These are phyloP conservation scores for Pocillopora damicornis DNA, from an alignment of 64 coral and sea anemone species.

Conservation along the genomic window DNA sequence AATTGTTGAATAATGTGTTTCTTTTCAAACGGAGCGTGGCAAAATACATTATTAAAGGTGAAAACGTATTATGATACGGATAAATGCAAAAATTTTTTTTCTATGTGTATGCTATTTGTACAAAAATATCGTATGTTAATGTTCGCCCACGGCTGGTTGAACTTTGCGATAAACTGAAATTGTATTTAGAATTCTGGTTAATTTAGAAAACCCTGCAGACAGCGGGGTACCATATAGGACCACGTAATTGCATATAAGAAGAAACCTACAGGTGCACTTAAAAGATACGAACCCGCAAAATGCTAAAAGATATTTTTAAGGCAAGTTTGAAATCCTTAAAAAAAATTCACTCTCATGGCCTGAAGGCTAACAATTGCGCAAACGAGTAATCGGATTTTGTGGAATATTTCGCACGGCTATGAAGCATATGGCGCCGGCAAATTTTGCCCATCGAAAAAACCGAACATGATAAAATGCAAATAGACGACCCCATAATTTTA, in stretches of 20 bases:
- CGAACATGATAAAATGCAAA: too few relatives aligned
- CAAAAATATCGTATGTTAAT: slow-evolving; percentile 1
- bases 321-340: too few relatives aligned
- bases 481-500: too few relatives aligned
- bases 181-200: not conserved
- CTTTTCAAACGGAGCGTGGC: not conserved
- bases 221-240: not conserved
- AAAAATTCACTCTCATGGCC: too few relatives aligned
- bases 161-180: not conserved
- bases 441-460: too few relatives aligned
- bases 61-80: not conserved
- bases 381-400: too few relatives aligned
- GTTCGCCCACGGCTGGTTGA: not conserved
- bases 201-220: not conserved
- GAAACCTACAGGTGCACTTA: not conserved
- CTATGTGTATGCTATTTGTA: not conserved
- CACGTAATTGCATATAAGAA: not conserved
- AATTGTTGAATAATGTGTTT: not conserved
- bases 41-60: not conserved
- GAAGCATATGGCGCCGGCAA: too few relatives aligned
- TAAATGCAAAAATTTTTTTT: not conserved
- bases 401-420: too few relatives aligned
- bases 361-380: too few relatives aligned
- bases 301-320: too few relatives aligned
- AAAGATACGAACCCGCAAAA: not conserved